Evolutionary conservation across 2,113 vertebrate species (phyloP), one percentile per base, ranked within the genome.

Genomic region (Labeo rohita): DNA sequence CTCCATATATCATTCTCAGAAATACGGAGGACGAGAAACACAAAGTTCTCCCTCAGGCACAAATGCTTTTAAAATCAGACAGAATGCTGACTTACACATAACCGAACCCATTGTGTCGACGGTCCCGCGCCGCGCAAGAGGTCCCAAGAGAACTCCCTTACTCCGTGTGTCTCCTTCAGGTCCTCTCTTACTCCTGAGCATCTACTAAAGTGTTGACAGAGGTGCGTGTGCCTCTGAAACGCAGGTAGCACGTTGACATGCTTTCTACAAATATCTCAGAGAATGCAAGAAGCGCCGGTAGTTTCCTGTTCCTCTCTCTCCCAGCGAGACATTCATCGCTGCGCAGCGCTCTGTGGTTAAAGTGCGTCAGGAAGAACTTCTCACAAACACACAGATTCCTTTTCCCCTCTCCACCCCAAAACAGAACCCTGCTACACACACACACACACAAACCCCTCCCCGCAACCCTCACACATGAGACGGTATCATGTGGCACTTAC

Each of bases 251-350:
- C 84, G 85, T 45, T 86, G 63, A 65, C 86, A 76, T 87, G 80
- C 23, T 76, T 78, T 82, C 54, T 75, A 85, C 86, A 88, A 90
- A 91, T 84, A 87, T 89, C 85, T 85, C 70, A 50, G 84, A 90
- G 87, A 89, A 90, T 85, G 77, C 80, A 80, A 85, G 70, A 87
- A 76, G 61, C 74, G 7, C 59, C 23, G 6, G 80, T 54, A 54
- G 85, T 83, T 89, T 91, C 90, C 88, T 83, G 72, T 91, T 91
- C 91, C 90, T 91, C 79, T 89, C 84, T 86, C 87, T 79, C 87
- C 87, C 84, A 72, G 63, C 43, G 12, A 86, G 52, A 68, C 86
- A 84, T 88, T 90, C 86, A 86, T 86, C 86, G 84, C 50, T 59
- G 78, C 39, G 49, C 70, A 65, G 82, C 43, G 77, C n/a, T 47